Evolutionary conservation across 92 coral and sea anemone genomes (phyloP), one percentile per base, ranked within the genome.

Genomic region (Bergia sp.): DNA sequence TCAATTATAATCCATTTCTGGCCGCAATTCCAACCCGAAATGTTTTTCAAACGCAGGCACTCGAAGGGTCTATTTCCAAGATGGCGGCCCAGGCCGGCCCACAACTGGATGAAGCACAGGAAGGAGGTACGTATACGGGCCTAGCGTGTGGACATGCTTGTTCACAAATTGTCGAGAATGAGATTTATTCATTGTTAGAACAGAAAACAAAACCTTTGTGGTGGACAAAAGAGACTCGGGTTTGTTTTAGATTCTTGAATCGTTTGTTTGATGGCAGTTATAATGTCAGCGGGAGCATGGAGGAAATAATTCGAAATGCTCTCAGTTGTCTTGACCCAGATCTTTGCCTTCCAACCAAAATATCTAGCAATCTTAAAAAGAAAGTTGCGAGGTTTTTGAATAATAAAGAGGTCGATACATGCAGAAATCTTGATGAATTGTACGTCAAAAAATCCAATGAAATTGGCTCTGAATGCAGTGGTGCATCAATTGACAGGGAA

Each of bases 181-280:
- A 82, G 43, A 41, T 82, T 82, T 65, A 65, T 82, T 82, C 65
- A 82, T 82, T 82, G 86, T 42, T 82, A 82, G 86, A 65, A 21
- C 21, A 58, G 47, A 61, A 82, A 82, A 82, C 41, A 64, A 82
- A 82, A 20, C 57, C 57, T 13, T 82, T 11, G 16, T 82, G 76
- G 86, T 82, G 86, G 86, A 82, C 42, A 82, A 82, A 82, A 42
- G 86, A 65, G 76, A 82, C 74, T 82, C 41, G 45, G 11, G 86
- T 65, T 82, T 82, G 76, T 82, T 82, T 82, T 41, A 20, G 41
- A 82, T 82, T 81, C 3, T 81, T 82, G 76, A 64, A 82, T 65
- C 39, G 57, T 55, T 82, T 82, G 86, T 58, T 81, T 38, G 85
- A 81, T 49, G 29, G 11, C 37, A 81, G 73, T 58, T 57, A 81